A percentile compares a stretch with the other conserved stretches of the same genome.
Conservation (phyloP, 2,797 vertebrate species). For the Scyliorhinus canicula region DNA sequence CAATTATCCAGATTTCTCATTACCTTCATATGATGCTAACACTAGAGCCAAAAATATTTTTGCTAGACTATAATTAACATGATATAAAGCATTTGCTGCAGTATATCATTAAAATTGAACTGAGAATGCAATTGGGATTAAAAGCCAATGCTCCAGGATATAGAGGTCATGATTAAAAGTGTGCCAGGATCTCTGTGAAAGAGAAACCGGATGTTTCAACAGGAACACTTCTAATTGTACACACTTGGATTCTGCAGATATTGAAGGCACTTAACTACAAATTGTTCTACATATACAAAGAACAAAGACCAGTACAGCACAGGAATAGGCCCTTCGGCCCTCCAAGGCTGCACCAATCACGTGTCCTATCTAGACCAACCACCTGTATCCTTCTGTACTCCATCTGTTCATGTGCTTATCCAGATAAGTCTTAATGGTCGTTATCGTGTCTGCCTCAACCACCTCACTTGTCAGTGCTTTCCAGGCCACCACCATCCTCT, state of each 20-base stretch:
- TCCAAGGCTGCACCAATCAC: no score
- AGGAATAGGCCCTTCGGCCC: no score
- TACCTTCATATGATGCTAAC: neutral
- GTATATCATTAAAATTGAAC: neutral
- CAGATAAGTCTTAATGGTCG: no score
- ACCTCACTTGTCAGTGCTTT: no score
- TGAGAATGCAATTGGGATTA: constrained; percentile 26
- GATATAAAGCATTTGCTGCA: neutral
- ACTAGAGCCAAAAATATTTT: neutral
- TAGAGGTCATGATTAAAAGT: constrained; percentile 23
- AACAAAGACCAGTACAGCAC: no score
- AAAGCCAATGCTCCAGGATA: neutral
- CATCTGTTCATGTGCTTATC: no score
- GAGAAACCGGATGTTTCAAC: neutral
- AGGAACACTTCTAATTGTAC: constrained; percentile 4
- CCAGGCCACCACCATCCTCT: no score
- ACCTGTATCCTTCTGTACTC: no score
- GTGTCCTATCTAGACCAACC: no score
- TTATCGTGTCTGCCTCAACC: no score
- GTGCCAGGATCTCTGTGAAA: constrained; percentile 12
- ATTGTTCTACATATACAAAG: neutral
- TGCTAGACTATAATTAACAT: constrained; percentile 12
- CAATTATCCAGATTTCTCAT: neutral
- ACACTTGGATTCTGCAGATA: neutral
- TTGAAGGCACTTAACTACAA: constrained; percentile 17